phyloP scores from a whole-genome alignment of 2,113 vertebrate species.

The Oophaga pumilio region DNA sequence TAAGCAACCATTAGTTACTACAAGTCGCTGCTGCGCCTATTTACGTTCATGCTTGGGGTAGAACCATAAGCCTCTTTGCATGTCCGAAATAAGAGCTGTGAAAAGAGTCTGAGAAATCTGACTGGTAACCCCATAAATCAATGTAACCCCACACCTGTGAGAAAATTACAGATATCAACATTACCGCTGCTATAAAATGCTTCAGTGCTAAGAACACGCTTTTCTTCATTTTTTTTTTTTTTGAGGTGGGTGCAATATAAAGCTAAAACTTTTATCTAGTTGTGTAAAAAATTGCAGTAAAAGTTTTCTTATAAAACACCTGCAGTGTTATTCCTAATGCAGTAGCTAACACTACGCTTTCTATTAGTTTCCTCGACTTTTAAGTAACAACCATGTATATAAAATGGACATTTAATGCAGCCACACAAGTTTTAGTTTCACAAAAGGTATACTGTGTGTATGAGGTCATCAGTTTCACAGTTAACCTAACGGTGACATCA shows the following conservation, averaged over 20 bases:
- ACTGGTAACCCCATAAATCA: conserved; percentile 48
- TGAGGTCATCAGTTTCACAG: too few relatives aligned
- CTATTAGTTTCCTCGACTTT: background rate
- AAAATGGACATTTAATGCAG: background rate
- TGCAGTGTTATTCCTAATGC: background rate
- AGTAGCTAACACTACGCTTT: background rate
- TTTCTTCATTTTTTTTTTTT: background rate
- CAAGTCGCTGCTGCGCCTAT: background rate
- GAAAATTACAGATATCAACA: conserved; percentile 45
- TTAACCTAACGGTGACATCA: too few relatives aligned
- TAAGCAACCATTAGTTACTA: background rate
- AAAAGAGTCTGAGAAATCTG: conserved; percentile 18
- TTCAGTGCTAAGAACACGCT: conserved; percentile 16
- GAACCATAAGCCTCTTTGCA: conserved; percentile 30
- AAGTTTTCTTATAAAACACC: background rate
- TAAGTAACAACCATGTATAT: background rate
- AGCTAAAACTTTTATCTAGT: background rate
- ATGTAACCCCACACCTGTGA: conserved; percentile 54
- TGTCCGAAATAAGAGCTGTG: conserved; percentile 44
- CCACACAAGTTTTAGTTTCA: too few relatives aligned
- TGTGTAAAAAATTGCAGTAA: background rate
- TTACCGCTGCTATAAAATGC: conserved; percentile 34
- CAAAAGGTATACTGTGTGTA: too few relatives aligned
- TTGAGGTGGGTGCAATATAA: background rate
- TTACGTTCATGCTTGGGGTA: conserved; percentile 10